These are phyloP conservation scores for Amphiura filiformis DNA, from an alignment of 35 echinoderm and acorn worm genomes.

Conservation along the genomic window DNA sequence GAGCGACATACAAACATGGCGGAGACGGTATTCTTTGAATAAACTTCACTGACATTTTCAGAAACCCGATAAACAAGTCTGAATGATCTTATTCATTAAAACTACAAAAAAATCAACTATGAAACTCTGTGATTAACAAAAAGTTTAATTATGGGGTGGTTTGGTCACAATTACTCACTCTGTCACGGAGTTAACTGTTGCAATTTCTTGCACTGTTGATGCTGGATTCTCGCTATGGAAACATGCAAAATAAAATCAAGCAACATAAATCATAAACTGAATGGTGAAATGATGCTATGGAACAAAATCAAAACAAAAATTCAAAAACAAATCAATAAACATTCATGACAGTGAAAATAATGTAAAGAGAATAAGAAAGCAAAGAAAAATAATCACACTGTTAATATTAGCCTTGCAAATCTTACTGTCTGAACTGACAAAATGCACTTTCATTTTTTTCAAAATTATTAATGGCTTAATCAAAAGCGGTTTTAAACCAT, in stretches of 20 bases:
- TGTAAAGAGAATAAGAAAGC: not conserved
- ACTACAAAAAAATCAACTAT: too few species aligned
- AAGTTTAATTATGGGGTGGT: too few species aligned
- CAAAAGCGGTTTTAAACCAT: too few species aligned
- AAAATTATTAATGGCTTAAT: too few species aligned
- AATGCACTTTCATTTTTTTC: too few species aligned
- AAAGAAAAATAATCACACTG: slow-evolving; percentile 10
- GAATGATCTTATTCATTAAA: too few species aligned
- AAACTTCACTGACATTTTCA: too few species aligned
- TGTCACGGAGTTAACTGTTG: slow-evolving; percentile 26
- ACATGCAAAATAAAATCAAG: slow-evolving; percentile 28
- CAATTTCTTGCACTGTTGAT: slow-evolving; percentile 43
- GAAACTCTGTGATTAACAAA: too few species aligned
- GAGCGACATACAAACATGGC: too few species aligned
- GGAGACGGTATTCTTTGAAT: too few species aligned
- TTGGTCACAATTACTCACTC: slow-evolving; percentile 66
- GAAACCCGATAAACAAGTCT: too few species aligned
- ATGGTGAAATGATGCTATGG: slow-evolving; percentile 1
- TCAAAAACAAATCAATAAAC: slow-evolving; percentile 21
- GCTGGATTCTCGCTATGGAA: slow-evolving; percentile 40
- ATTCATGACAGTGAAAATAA: not conserved
- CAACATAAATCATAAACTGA: not conserved
- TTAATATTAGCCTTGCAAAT: not conserved
- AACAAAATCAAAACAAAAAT: not conserved
- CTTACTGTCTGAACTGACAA: too few species aligned